phyloP scores from a whole-genome alignment of 2,113 vertebrate species.

The Alouatta palliata region DNA sequence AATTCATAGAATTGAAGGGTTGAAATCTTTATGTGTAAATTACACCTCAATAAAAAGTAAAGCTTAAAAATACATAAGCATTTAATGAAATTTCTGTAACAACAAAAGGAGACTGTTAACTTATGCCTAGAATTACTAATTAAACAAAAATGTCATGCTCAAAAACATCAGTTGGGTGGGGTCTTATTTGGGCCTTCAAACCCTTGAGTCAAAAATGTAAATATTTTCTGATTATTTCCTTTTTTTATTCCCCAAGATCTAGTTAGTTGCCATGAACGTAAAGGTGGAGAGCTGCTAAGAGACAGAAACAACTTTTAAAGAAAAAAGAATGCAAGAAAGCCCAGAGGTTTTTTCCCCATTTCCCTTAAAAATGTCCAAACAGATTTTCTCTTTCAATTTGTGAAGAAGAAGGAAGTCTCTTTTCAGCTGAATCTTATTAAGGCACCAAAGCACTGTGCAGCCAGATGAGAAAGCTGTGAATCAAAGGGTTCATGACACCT shows the following conservation, averaged over 20 bases:
- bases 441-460: conserved; percentile 67
- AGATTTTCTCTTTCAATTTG: conserved; percentile 72
- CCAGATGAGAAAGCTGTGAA: conserved; percentile 69
- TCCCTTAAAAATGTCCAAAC: conserved; percentile 72
- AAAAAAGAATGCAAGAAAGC: neutral
- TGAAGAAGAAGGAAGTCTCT: conserved; percentile 74
- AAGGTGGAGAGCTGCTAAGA: neutral
- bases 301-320: conserved; percentile 29
- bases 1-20: conserved; percentile 5
- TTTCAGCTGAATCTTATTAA: conserved; percentile 78
- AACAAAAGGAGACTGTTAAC: neutral
- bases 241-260: neutral
- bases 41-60: conserved; percentile 8
- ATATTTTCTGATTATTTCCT: conserved; percentile 45
- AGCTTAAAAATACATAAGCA: neutral
- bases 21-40: neutral
- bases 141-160: neutral
- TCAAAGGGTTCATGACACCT: conserved; percentile 72
- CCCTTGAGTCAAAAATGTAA: conserved; percentile 12
- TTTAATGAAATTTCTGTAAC: neutral
- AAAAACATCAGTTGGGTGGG: neutral
- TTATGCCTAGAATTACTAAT: neutral
- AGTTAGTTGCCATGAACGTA: neutral
- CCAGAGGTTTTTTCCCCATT: conserved; percentile 46
- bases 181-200: neutral